Conservation (phyloP, 2,888 invertebrate genomes). For the Scotopteryx bipunctaria region DNA sequence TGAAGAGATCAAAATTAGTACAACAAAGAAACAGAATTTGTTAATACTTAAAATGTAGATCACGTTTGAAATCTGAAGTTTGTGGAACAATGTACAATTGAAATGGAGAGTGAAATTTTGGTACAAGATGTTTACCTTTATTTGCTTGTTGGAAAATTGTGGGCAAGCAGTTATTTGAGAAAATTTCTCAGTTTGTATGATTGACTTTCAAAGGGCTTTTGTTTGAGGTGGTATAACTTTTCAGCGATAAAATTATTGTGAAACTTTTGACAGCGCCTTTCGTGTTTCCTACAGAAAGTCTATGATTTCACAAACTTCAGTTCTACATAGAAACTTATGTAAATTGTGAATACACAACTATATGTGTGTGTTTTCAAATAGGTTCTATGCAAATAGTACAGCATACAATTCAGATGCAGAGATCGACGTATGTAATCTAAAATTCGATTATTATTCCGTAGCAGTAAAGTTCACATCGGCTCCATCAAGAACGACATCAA, state of each 20-base stretch:
- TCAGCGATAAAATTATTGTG: slow-evolving; percentile 16
- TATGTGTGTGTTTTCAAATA: background rate
- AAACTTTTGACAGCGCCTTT: slow-evolving; percentile 16
- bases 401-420: background rate
- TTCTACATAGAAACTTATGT: background rate
- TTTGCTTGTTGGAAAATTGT: slow-evolving; percentile 32
- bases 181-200: slow-evolving; percentile 20
- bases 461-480: slow-evolving; percentile 1
- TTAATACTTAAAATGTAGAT: slow-evolving; percentile 38
- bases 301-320: slow-evolving; percentile 2
- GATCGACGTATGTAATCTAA: background rate
- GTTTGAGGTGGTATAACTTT: slow-evolving; percentile 26
- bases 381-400: too few species aligned
- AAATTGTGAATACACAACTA: background rate
- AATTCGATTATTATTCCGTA: background rate
- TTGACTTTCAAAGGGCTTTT: slow-evolving; percentile 26
- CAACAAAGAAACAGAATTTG: slow-evolving; percentile 34
- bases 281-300: slow-evolving; percentile 9
- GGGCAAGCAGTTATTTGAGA: slow-evolving; percentile 19
- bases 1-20: slow-evolving; percentile 30
- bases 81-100: slow-evolving; percentile 43
- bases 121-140: slow-evolving; percentile 33
- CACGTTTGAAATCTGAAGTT: slow-evolving; percentile 58
- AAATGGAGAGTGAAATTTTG: slow-evolving; percentile 47
- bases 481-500: slow-evolving; percentile 1